phyloP scores from a whole-genome alignment of 2,113 vertebrate genomes.

The Crocuta crocuta region DNA sequence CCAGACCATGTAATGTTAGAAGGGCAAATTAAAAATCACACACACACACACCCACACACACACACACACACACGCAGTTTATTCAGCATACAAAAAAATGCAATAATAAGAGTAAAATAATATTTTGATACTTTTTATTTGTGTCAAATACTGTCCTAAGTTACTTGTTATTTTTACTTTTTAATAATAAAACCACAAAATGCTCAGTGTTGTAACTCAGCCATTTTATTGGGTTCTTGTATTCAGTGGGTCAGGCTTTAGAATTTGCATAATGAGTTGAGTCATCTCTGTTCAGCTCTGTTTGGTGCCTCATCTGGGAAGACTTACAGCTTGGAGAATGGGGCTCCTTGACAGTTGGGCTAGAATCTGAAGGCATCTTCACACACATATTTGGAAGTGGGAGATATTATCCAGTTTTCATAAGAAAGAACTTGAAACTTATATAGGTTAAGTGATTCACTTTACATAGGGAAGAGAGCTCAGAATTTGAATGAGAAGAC shows the following conservation, averaged over 20 bases:
- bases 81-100: not conserved
- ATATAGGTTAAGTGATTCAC: slow-evolving; percentile 14
- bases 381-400: not conserved
- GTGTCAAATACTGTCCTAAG: not conserved
- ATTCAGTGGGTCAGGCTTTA: not conserved
- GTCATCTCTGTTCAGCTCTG: not conserved
- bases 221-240: not conserved
- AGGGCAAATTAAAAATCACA: not conserved
- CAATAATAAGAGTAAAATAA: not conserved
- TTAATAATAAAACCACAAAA: not conserved
- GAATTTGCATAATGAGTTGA: not conserved
- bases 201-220: not conserved
- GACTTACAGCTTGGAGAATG: not conserved
- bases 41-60: not conserved
- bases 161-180: not conserved
- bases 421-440: slow-evolving; percentile 5
- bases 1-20: not conserved
- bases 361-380: not conserved
- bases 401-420: not conserved
- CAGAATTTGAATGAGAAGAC: not conserved
- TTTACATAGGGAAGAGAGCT: not conserved
- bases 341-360: not conserved
- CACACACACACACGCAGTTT: not conserved
- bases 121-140: not conserved
- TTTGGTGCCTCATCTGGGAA: not conserved